Conservation (phyloP, 2,888 invertebrate species). For the Lissocephala sabroskyi region DNA sequence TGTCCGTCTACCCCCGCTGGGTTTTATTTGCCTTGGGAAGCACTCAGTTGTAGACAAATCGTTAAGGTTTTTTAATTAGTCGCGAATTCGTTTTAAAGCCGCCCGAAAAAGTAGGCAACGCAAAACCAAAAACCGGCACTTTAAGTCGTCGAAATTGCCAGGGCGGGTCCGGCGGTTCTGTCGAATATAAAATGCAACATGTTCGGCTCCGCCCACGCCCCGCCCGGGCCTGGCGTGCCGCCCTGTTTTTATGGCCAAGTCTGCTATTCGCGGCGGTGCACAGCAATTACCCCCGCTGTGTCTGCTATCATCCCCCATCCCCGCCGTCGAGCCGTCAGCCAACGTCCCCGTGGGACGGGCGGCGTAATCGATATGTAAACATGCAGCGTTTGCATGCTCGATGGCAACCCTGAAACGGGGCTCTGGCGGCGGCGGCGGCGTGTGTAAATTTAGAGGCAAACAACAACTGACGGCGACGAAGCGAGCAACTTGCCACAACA, state of each 20-base stretch:
- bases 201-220: slow-evolving; percentile 22
- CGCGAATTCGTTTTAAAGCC: slow-evolving; percentile 32
- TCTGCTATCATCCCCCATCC: too few species aligned
- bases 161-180: too few species aligned
- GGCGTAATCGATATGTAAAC: slow-evolving; percentile 59
- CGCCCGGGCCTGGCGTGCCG: too few species aligned
- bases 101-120: slow-evolving; percentile 12
- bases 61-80: slow-evolving; percentile 50
- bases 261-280: slow-evolving; percentile 1
- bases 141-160: too few species aligned
- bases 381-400: slow-evolving; percentile 52
- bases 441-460: slow-evolving; percentile 55
- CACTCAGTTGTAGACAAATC: slow-evolving; percentile 31
- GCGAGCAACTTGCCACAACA: slow-evolving; percentile 25
- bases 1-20: too few species aligned
- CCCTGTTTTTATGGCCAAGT: slow-evolving; percentile 41
- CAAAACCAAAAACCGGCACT: slow-evolving; percentile 15
- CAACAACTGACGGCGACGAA: slow-evolving; percentile 17
- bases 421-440: too few species aligned
- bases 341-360: not conserved
- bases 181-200: slow-evolving; percentile 48
- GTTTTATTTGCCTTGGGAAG: slow-evolving; percentile 7
- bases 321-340: not conserved
- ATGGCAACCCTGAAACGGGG: too few species aligned
- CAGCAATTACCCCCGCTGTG: slow-evolving; percentile 1